Evolutionary conservation across 2,113 vertebrate species (phyloP).

Genomic region (Odobenus rosmarus): DNA sequence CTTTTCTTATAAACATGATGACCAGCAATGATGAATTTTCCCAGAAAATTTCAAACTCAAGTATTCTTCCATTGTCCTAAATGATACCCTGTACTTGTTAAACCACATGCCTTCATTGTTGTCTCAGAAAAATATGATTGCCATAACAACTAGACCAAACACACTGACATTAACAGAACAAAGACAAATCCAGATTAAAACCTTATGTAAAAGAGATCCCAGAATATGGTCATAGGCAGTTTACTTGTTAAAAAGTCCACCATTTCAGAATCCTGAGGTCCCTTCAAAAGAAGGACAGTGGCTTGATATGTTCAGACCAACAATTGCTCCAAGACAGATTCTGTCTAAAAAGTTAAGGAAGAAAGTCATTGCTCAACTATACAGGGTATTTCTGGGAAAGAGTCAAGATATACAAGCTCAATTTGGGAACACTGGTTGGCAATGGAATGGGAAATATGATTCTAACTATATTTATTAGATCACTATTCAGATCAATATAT

Average conservation of each 20-base stretch:
- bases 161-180: conserved; percentile 39
- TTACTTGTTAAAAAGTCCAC: conserved; percentile 37
- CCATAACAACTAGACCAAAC: conserved; percentile 40
- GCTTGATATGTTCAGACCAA: background rate
- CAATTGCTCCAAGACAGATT: background rate
- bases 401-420: background rate
- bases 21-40: conserved; percentile 37
- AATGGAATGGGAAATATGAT: background rate
- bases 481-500: background rate
- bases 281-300: background rate
- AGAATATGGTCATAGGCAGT: background rate
- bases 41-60: conserved; percentile 19
- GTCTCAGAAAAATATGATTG: conserved; percentile 38
- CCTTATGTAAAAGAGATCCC: conserved; percentile 15
- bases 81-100: background rate
- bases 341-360: background rate
- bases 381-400: background rate
- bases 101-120: conserved; percentile 18
- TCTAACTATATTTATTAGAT: background rate
- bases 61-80: conserved; percentile 16
- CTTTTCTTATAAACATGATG: conserved; percentile 9
- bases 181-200: conserved; percentile 60
- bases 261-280: background rate
- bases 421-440: background rate
- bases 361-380: background rate